Evolutionary conservation across 2,797 vertebrate genomes (phyloP).

Genomic region (Cephalopachus bancanus): DNA sequence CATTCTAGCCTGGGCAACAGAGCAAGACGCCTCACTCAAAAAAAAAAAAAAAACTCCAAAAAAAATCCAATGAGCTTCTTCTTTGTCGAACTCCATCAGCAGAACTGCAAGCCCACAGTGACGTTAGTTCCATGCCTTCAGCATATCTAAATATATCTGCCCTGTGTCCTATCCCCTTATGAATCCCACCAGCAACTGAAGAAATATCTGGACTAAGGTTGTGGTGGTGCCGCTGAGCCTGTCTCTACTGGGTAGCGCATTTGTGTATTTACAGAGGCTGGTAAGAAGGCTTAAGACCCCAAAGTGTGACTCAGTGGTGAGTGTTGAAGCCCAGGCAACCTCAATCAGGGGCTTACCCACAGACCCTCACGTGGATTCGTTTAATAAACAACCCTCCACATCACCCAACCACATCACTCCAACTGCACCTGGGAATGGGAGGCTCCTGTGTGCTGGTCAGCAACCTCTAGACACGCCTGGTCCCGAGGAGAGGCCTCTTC

Average conservation of each 20-base stretch:
- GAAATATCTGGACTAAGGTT: neutral
- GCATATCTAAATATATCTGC: fast-evolving
- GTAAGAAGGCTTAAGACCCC: neutral
- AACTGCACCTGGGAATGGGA: neutral
- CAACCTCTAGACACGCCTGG: neutral
- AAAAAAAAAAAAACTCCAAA: neutral
- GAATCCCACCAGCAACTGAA: neutral
- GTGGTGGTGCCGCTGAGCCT: neutral
- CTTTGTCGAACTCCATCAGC: neutral
- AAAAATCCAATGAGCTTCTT: neutral
- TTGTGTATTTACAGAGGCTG: neutral
- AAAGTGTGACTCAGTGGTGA: fast-evolving
- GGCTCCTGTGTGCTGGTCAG: too few relatives aligned
- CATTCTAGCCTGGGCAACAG: too few relatives aligned
- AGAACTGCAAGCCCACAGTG: fast-evolving
- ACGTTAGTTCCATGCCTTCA: fast-evolving
- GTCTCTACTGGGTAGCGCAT: neutral
- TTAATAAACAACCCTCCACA: neutral
- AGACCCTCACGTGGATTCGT: neutral
- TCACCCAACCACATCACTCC: too few relatives aligned
- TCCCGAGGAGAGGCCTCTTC: neutral
- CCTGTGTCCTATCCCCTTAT: neutral
- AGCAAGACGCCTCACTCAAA: too few relatives aligned
- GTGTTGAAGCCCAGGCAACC: neutral
- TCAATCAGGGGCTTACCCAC: neutral